Evolutionary conservation across 2,888 invertebrate genomes (phyloP).

Genomic region (Caenorhabditis sulstoni): DNA sequence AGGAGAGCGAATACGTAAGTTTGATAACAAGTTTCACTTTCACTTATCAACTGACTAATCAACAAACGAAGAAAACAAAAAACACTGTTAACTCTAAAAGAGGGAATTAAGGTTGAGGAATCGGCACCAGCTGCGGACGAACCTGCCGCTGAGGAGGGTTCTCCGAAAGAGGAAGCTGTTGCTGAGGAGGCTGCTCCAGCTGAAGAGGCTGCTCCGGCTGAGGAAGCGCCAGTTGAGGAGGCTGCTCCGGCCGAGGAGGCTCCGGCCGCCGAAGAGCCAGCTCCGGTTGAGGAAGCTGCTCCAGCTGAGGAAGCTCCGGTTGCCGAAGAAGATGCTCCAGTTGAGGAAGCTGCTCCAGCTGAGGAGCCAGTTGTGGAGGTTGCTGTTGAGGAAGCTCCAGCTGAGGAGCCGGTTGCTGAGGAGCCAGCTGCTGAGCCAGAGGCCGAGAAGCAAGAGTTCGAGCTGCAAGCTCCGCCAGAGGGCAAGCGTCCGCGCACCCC

Average conservation of each 20-base stretch:
- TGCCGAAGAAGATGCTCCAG: constrained; percentile 60
- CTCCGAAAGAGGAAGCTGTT: constrained; percentile 25
- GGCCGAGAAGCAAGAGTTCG: constrained; percentile 70
- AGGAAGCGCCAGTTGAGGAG: constrained; percentile 56
- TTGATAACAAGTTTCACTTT: constrained; percentile 14
- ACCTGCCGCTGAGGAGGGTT: constrained; percentile 18
- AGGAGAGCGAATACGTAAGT: constrained; percentile 58
- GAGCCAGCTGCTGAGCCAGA: constrained; percentile 57
- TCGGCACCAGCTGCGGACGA: constrained; percentile 22
- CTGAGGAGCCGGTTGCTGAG: constrained; percentile 54
- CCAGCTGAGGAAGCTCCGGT: constrained; percentile 40
- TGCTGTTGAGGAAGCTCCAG: constrained; percentile 43
- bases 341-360: constrained; percentile 52
- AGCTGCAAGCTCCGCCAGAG: constrained; percentile 78
- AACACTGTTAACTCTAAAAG: too few relatives aligned
- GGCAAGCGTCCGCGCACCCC: constrained; percentile 78
- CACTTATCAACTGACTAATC: constrained; percentile 9
- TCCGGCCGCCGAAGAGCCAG: neutral
- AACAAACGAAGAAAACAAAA: neutral
- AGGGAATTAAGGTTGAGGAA: constrained; percentile 33
- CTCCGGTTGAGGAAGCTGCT: constrained; percentile 53
- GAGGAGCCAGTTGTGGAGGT: constrained; percentile 45
- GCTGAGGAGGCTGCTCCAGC: constrained; percentile 15
- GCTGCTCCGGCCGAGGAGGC: constrained; percentile 51
- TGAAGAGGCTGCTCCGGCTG: constrained; percentile 54